A percentile compares a stretch with the other conserved stretches of the same genome.
Evolutionary conservation across 1,140 invertebrate species (phyloP).

Genomic region (Philotrypesis tridentata): DNA sequence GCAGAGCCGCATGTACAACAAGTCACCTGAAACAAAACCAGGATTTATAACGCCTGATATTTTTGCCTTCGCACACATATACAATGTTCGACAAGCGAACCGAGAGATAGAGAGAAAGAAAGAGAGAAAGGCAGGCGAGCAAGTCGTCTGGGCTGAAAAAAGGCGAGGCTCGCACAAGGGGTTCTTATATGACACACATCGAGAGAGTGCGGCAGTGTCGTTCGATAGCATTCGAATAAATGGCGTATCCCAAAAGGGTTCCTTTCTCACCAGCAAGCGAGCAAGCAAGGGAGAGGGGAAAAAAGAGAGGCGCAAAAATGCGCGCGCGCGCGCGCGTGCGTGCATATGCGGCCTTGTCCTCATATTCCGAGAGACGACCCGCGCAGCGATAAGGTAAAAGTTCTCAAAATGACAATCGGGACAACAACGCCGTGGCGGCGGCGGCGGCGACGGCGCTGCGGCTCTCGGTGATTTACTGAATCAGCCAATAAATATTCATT

Average conservation of each 20-base stretch:
- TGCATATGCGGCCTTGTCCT: background rate
- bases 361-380: background rate
- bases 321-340: too few relatives aligned
- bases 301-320: background rate
- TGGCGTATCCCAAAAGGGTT: background rate
- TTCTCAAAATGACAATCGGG: background rate
- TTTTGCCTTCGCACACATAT: conserved; percentile 29
- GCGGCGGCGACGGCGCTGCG: background rate
- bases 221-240: conserved; percentile 33
- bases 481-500: conserved; percentile 51
- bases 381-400: conserved; percentile 1
- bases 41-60: conserved; percentile 41
- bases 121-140: background rate
- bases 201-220: background rate
- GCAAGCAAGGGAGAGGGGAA: background rate
- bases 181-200: conserved; percentile 17
- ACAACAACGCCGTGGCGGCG: background rate
- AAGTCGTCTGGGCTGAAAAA: background rate
- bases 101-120: conserved; percentile 4
- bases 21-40: conserved; percentile 40
- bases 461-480: conserved; percentile 40
- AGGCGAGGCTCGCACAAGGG: background rate
- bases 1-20: conserved; percentile 23
- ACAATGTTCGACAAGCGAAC: conserved; percentile 46
- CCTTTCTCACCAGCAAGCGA: background rate